Evolutionary conservation across 2,113 vertebrate genomes (phyloP).

Genomic region (Pongo abelii): DNA sequence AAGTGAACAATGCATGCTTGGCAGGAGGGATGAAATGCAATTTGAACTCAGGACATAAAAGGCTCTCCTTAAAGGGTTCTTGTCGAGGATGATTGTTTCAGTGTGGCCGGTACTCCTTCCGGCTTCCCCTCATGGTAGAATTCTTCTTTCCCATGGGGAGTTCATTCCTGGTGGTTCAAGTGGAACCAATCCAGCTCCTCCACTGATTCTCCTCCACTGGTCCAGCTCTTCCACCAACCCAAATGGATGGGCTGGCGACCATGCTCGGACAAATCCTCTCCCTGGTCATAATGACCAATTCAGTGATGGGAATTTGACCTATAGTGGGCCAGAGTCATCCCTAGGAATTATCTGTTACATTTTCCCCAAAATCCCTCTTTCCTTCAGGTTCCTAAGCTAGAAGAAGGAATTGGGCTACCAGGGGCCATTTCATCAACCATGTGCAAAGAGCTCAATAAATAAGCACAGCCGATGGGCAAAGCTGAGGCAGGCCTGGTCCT

Average conservation of each 20-base stretch:
- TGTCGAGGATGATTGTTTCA: neutral
- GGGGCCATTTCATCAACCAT: neutral
- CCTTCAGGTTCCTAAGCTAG: neutral
- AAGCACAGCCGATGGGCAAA: neutral
- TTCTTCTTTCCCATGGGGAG: neutral
- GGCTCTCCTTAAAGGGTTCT: neutral
- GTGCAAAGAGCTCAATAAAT: neutral
- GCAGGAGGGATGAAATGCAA: rapidly evolving
- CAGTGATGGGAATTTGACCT: neutral
- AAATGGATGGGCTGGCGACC: neutral
- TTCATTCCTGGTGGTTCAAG: neutral
- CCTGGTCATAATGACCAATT: neutral
- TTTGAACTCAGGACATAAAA: rapidly evolving
- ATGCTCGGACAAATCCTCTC: neutral
- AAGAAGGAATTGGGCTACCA: neutral
- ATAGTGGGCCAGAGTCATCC: neutral
- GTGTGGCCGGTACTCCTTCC: neutral
- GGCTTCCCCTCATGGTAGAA: neutral
- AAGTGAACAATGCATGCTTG: rapidly evolving
- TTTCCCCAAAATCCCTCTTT: neutral
- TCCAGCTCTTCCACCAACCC: neutral
- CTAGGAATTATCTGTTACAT: neutral
- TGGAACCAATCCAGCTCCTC: neutral
- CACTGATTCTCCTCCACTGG: too few relatives aligned
- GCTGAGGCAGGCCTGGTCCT: neutral